These are phyloP conservation scores for Charadrius vociferus DNA, from an alignment of 2,113 vertebrate species.

Conservation along the genomic window DNA sequence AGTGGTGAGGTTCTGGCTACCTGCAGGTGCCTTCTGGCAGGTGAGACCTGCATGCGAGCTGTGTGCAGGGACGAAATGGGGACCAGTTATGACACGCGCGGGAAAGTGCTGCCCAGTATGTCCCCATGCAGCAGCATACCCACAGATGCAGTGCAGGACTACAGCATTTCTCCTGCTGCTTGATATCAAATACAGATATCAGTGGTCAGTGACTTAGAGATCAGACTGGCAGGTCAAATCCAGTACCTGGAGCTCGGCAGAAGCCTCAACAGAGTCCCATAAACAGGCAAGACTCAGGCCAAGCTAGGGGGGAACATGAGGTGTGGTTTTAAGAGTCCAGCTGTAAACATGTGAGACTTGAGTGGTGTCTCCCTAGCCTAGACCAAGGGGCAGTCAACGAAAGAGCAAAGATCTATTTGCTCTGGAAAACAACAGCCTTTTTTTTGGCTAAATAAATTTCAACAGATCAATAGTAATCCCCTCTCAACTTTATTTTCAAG, in stretches of 20 bases:
- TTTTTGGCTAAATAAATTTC: background rate
- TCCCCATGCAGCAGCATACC: too few species aligned
- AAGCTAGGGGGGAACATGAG: background rate
- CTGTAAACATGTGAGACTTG: background rate
- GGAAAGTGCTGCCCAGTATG: background rate
- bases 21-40: background rate
- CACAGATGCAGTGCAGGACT: background rate
- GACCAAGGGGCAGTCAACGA: background rate
- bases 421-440: background rate
- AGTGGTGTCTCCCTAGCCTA: background rate
- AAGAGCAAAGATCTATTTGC: background rate
- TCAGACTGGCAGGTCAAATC: background rate
- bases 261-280: background rate
- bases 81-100: background rate
- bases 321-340: background rate
- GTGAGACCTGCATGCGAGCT: background rate
- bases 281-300: rapidly evolving
- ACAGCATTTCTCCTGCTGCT: background rate
- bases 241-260: background rate
- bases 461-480: background rate
- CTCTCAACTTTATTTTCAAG: background rate
- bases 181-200: background rate
- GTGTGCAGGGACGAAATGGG: rapidly evolving
- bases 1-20: background rate
- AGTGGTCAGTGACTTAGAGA: background rate